Evolutionary conservation across 2,888 invertebrate species (phyloP), one percentile per base, ranked within the genome.

Genomic region (Drosophila maculinotata): DNA sequence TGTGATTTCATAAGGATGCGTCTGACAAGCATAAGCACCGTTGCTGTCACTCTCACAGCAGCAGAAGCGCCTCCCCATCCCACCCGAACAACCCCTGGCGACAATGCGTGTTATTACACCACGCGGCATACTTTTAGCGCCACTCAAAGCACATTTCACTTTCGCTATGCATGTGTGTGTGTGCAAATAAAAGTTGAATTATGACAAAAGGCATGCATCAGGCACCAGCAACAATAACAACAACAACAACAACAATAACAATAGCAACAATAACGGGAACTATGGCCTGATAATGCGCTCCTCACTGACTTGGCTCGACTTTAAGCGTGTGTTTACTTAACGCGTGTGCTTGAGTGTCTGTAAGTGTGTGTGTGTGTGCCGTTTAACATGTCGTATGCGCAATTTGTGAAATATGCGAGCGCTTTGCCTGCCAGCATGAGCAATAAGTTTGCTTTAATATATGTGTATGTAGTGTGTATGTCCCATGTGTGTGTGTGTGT

Each of bases 361-460:
- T 9, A 8, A 28, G 30, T 47, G 14, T 48, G 17, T 26, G 68
- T 71, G 69, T 79, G 65, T 63, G 59, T 56, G 79, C 69, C 80
- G 77, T 74, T 83, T 73, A 79, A 74, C 83, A 80, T 85, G 85
- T 79, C 83, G 85, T 83, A 83, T 83, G 80, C 78, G 85, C 80
- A 83, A 85, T 85, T 85, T 85, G 79, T 85, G 85, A 83, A 79
- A 79, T 83, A 85, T 85, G 79, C 47, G 71, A 65, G 60, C 65
- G 65, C 69, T 62, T 45, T 69, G 59, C 69, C 72, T 63, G 72
- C 68, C 69, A 69, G 70, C 79, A 82, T 73, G 63, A 77, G 79
- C 79, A 82, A 79, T 81, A 83, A 80, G 78, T 73, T 79, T 58
- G 26, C 31, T 38, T 35, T 59, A 15, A 12, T 30, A 9, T 28